phyloP scores from a whole-genome alignment of 2,113 vertebrate species.

The Xenus cinereus region DNA sequence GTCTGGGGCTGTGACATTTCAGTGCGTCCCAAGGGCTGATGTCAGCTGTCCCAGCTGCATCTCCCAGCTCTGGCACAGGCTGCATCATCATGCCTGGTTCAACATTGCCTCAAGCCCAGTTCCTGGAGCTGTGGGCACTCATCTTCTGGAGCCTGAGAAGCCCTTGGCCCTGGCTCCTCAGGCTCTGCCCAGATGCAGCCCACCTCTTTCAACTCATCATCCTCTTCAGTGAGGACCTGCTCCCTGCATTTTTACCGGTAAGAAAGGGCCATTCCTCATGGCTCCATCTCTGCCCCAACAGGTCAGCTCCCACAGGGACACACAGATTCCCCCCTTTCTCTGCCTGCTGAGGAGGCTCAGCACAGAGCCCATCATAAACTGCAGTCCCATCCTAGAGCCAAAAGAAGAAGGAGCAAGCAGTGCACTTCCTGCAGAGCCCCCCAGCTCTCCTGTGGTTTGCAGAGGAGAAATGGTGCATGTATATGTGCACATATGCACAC shows the following conservation, averaged over 20 bases:
- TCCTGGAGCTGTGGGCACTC: not conserved
- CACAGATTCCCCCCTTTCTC: not conserved
- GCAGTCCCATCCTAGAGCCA: not conserved
- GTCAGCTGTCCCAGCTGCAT: not conserved
- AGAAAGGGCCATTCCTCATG: not conserved
- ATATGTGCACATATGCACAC: not conserved
- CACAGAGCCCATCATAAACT: not conserved
- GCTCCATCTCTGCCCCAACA: not conserved
- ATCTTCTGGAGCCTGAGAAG: not conserved
- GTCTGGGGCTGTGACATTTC: not conserved
- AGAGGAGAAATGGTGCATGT: not conserved
- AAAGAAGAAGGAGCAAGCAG: not conserved
- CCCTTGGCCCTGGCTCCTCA: not conserved
- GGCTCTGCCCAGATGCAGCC: not conserved
- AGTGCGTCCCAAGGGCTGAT: not conserved
- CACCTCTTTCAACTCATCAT: not conserved
- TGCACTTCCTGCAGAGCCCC: not conserved
- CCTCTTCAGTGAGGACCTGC: not conserved
- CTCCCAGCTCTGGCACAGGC: not conserved
- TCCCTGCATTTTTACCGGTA: not conserved
- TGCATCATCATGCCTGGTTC: not conserved
- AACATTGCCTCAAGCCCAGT: not conserved
- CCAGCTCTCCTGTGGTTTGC: not conserved
- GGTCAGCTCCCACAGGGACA: not conserved
- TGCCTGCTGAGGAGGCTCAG: not conserved